Evolutionary conservation across 2,888 invertebrate genomes (phyloP), one percentile per base, ranked within the genome.

Genomic region (Agonopterix subpropinquella): DNA sequence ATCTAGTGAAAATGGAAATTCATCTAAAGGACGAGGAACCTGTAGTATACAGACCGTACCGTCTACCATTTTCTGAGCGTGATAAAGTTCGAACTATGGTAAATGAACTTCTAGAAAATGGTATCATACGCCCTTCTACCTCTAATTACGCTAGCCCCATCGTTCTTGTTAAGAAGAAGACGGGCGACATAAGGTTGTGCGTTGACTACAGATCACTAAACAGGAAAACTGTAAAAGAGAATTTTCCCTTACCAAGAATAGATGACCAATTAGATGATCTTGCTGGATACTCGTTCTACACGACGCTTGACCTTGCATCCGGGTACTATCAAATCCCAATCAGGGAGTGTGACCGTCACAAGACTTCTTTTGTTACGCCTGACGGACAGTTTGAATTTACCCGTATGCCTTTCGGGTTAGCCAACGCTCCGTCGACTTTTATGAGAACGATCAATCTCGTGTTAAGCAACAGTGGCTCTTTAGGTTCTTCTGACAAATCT

Each of bases 361-460:
- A 48, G 13, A 55, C 52, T 4, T 41, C 54, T 9, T 55, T 55
- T 45, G 49, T 54, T 1, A 54, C 54, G 2, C 52, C 54, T 1
- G 54, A 54, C 9, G 55, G 55, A 0, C 48, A 50, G 2, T 55
- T 44, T 36, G 51, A 55, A 11, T 55, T 47, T 45, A 54, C 28
- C 1, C n/a, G 54, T 2, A 52, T 52, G 51, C 54, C 54, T 1
- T 64, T 65, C 41, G 62, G 63, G 2, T 45, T 62, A 11, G 50
- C 43, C 1, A 70, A 70, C 36, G 67, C 62, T 0, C 67, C 66
- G 1, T 50, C 60, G 1, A 58, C 63, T 0, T 70, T 71, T 44
- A 18, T 71, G 68, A 8, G 43, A 1, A 36, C 67, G 64, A 4
- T 63, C 60, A 47, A 43, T 28, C 11, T 10, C 1, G 42, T 53